Evolutionary conservation across 2,113 vertebrate genomes (phyloP).

Genomic region (Pavo muticus): DNA sequence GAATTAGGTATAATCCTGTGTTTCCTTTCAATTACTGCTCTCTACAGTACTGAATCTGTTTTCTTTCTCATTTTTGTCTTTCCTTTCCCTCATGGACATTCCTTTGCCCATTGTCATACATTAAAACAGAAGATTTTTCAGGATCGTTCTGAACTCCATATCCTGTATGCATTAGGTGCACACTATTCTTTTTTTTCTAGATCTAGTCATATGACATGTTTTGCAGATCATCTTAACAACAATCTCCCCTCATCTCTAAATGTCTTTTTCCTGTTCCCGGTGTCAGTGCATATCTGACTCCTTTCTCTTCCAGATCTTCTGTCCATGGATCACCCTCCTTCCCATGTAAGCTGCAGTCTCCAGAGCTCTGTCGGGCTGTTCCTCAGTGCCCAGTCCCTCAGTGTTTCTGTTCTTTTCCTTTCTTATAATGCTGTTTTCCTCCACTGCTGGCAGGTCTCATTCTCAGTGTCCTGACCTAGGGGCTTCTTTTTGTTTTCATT

Average conservation of each 20-base stretch:
- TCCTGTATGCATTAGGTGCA: neutral
- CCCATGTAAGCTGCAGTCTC: neutral
- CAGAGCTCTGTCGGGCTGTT: neutral
- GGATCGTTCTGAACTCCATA: neutral
- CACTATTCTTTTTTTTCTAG: neutral
- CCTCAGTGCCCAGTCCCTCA: neutral
- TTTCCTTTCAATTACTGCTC: slow-evolving; percentile 42
- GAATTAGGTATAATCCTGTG: slow-evolving; percentile 19
- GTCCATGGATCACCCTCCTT: neutral
- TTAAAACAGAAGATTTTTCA: neutral
- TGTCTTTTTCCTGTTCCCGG: neutral
- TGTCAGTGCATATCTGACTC: neutral
- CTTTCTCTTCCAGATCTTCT: neutral
- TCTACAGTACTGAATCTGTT: neutral
- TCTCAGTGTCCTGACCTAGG: neutral
- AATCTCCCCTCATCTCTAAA: neutral
- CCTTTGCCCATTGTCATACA: neutral
- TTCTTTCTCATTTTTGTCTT: neutral
- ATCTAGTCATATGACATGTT: neutral
- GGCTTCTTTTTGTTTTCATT: neutral
- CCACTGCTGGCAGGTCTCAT: neutral
- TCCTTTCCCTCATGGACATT: neutral
- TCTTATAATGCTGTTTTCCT: neutral
- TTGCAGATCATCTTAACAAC: neutral
- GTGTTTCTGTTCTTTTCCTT: neutral